These are phyloP conservation scores for Florisuga fusca DNA, from an alignment of 2,797 vertebrate genomes.

Conservation along the genomic window DNA sequence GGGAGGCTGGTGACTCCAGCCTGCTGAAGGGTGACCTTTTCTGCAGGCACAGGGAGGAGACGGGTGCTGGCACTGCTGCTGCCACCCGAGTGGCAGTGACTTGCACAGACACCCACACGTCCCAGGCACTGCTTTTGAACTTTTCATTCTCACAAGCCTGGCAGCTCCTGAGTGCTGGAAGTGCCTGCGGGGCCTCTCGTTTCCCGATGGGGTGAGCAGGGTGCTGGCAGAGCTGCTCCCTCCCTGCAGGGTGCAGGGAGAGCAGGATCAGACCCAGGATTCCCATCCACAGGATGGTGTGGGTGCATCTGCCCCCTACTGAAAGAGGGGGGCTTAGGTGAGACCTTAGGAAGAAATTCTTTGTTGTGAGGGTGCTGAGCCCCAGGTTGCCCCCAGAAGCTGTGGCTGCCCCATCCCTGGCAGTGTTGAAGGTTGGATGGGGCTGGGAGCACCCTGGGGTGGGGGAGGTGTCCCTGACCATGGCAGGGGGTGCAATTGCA, in stretches of 20 bases:
- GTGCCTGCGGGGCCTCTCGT: not conserved
- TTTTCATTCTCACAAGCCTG: constrained; percentile 68
- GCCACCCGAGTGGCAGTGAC: constrained; percentile 23
- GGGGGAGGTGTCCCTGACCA: too few species aligned
- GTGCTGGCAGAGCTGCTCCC: fast-evolving
- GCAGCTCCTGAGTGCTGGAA: constrained; percentile 56
- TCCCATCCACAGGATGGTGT: not conserved
- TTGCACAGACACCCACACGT: constrained; percentile 64
- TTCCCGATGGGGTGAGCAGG: not conserved
- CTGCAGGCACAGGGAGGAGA: not conserved
- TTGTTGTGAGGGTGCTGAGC: too few species aligned
- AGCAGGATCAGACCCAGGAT: not conserved
- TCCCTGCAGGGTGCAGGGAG: not conserved
- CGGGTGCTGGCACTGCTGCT: not conserved
- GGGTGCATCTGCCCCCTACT: not conserved
- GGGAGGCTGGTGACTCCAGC: constrained; percentile 40
- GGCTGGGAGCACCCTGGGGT: too few species aligned
- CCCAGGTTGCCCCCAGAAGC: too few species aligned
- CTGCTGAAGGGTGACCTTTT: constrained; percentile 75
- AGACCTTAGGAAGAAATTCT: too few species aligned
- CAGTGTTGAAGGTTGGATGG: too few species aligned
- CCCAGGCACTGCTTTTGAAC: constrained; percentile 61
- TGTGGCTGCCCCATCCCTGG: too few species aligned
- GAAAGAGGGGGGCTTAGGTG: too few species aligned
- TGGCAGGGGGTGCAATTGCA: too few species aligned